Percentiles rank a stretch among this genome's conserved stretches.
These are phyloP conservation scores for Drosophila fulvimacula DNA, from an alignment of 2,888 invertebrate genomes.

Conservation along the genomic window DNA sequence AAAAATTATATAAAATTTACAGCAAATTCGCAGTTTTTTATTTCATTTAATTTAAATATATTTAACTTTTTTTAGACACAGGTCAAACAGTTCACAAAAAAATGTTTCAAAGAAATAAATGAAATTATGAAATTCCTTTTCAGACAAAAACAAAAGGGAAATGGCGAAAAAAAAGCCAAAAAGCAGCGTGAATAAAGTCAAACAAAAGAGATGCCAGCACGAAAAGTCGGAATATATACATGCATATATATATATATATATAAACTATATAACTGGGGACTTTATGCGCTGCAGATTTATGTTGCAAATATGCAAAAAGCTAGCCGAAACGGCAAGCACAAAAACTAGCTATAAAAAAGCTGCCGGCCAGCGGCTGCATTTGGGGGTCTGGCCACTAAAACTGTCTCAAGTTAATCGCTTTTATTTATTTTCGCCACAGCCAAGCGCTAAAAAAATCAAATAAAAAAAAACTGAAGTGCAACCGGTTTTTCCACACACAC, in stretches of 20 bases:
- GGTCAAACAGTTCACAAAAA: not conserved
- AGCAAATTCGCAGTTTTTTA: not conserved
- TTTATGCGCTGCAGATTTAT: conserved; percentile 61
- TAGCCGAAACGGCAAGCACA: not conserved
- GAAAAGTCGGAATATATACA: not conserved
- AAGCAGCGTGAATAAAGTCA: not conserved
- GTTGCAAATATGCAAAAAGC: conserved; percentile 50
- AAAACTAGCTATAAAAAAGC: conserved; percentile 27
- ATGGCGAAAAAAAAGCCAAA: conserved; percentile 2
- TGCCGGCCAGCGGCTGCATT: conserved; percentile 29
- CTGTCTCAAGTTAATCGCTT: conserved; percentile 81
- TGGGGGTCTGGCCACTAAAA: conserved; percentile 65
- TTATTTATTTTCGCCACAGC: conserved; percentile 78
- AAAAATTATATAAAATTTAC: not conserved
- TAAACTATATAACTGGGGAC: conserved; percentile 11
- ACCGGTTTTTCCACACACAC: conserved; percentile 65
- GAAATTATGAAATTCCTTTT: conserved; percentile 3
- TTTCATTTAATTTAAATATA: not conserved
- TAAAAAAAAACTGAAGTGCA: conserved; percentile 64
- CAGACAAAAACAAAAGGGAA: conserved; percentile 2
- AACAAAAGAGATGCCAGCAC: conserved; percentile 1
- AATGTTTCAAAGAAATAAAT: not conserved
- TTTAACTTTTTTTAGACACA: not conserved
- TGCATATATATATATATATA: not conserved
- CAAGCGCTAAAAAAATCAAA: conserved; percentile 45